These are phyloP conservation scores for Salvator merianae DNA, from an alignment of 2,113 vertebrate species.

Conservation along the genomic window DNA sequence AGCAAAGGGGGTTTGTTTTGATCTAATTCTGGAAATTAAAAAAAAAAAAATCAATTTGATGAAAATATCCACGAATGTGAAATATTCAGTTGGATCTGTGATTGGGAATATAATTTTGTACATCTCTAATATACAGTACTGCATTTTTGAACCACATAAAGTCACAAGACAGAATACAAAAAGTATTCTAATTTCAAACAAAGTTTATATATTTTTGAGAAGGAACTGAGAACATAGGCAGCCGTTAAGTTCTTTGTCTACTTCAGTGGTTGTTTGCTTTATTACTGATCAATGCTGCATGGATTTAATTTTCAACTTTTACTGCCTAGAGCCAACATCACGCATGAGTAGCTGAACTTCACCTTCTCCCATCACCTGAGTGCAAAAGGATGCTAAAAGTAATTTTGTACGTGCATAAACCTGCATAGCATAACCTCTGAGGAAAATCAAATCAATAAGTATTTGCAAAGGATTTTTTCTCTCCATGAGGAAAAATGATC, in stretches of 20 bases:
- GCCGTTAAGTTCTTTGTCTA: not conserved
- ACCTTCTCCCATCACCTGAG: not conserved
- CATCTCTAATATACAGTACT: too few relatives aligned
- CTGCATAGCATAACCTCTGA: not conserved
- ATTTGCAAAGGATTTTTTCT: not conserved
- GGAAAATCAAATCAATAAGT: not conserved
- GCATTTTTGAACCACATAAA: too few relatives aligned
- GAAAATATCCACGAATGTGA: too few relatives aligned
- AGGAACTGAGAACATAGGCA: not conserved
- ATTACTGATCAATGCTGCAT: not conserved
- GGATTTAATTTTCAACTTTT: conserved; percentile 20
- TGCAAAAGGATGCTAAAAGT: not conserved
- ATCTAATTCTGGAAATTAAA: too few relatives aligned
- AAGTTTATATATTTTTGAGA: not conserved
- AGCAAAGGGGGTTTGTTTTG: too few relatives aligned
- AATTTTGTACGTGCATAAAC: conserved; percentile 6
- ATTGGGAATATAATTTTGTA: too few relatives aligned
- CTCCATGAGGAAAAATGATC: not conserved
- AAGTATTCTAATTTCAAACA: too few relatives aligned
- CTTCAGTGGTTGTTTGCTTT: not conserved
- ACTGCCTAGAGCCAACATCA: not conserved
- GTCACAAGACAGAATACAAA: too few relatives aligned
- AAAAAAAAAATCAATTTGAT: too few relatives aligned
- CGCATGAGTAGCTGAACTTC: not conserved
- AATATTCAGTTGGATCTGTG: too few relatives aligned